phyloP scores from a whole-genome alignment of 23 tunicate genomes.

The Styela clava region DNA sequence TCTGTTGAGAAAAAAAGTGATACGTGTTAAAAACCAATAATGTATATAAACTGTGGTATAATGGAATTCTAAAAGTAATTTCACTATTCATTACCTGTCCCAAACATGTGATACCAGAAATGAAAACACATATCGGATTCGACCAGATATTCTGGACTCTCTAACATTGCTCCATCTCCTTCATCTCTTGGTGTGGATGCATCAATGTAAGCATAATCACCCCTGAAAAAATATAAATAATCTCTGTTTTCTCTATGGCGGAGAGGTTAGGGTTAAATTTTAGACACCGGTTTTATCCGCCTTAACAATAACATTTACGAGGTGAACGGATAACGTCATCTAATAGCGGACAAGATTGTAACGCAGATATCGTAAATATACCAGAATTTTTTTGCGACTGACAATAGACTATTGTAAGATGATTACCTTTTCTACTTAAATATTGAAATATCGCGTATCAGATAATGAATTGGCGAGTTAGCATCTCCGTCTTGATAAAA shows the following conservation, averaged over 20 bases:
- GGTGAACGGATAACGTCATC: background rate
- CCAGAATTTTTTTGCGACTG: background rate
- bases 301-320: background rate
- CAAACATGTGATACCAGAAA: conserved; percentile 89
- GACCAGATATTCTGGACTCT: conserved; percentile 30
- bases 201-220: conserved; percentile 79
- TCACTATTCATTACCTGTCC: conserved; percentile 65
- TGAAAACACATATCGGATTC: conserved; percentile 38
- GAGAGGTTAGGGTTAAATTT: background rate
- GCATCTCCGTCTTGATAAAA: no score
- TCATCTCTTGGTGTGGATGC: conserved; percentile 60
- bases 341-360: background rate
- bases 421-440: no score
- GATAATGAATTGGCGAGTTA: no score
- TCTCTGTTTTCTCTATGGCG: no score
- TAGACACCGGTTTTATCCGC: background rate
- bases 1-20: background rate
- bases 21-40: background rate
- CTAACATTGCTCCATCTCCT: conserved; percentile 44
- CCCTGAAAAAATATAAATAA: conserved; percentile 28
- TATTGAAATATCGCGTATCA: no score
- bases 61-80: background rate
- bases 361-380: background rate
- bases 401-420: background rate
- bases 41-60: background rate